phyloP scores from a whole-genome alignment of 2,797 vertebrate genomes.

The Chanos chanos region DNA sequence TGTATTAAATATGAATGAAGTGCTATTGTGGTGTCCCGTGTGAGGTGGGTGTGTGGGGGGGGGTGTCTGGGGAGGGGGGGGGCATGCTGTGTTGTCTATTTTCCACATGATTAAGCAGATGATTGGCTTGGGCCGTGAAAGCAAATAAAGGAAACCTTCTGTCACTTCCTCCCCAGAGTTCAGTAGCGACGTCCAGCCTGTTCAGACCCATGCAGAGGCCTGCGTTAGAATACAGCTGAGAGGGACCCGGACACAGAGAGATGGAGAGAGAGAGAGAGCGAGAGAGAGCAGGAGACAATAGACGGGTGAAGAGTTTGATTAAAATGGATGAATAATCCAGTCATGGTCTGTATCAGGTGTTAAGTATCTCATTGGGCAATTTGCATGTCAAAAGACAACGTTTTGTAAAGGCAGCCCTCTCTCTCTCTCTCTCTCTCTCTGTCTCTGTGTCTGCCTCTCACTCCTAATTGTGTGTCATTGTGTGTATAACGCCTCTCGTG shows the following conservation, averaged over 20 bases:
- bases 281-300: constrained; percentile 28
- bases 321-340: constrained; percentile 73
- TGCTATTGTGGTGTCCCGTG: constrained; percentile 77
- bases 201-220: constrained; percentile 68
- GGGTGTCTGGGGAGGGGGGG: too few relatives aligned
- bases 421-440: constrained; percentile 23
- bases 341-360: constrained; percentile 78
- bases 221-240: constrained; percentile 42
- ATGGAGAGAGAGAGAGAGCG: constrained; percentile 2
- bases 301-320: constrained; percentile 60
- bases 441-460: constrained; percentile 43
- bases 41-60: too few relatives aligned
- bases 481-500: constrained; percentile 57
- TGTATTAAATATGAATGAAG: constrained; percentile 96
- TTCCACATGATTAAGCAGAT: constrained; percentile 98
- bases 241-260: constrained; percentile 1
- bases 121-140: constrained; percentile 86
- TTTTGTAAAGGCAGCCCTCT: constrained; percentile 45
- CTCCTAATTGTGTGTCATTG: constrained; percentile 58
- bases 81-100: constrained; percentile 82
- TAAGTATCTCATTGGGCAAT: constrained; percentile 78
- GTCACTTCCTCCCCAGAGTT: constrained; percentile 82
- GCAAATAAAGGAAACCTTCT: constrained; percentile 97
- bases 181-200: constrained; percentile 42
- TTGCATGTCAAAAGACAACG: constrained; percentile 76